phyloP scores from a whole-genome alignment of 2,888 invertebrate species.

The Ypsolopha scabrella region DNA sequence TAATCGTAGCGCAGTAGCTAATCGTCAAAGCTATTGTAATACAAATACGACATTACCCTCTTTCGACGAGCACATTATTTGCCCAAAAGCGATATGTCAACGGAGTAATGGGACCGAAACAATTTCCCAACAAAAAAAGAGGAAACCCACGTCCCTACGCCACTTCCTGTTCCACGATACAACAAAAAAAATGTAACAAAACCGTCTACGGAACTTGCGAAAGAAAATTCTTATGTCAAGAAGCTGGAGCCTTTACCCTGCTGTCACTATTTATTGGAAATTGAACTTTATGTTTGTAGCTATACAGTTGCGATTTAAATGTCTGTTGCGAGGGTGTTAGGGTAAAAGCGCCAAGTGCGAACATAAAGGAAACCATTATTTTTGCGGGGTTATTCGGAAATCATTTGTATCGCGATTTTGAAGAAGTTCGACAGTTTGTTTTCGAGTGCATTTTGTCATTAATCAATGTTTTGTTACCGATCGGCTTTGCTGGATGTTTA shows the following conservation, averaged over 20 bases:
- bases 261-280: conserved; percentile 11
- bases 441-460: conserved; percentile 69
- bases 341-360: conserved; percentile 16
- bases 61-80: conserved; percentile 44
- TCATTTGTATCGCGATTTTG: conserved; percentile 68
- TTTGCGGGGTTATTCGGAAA: conserved; percentile 57
- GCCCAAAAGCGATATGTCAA: conserved; percentile 55
- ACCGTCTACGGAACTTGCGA: conserved; percentile 23
- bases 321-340: conserved; percentile 17
- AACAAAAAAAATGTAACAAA: conserved; percentile 55
- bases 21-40: conserved; percentile 27
- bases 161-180: conserved; percentile 55
- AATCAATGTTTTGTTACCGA: conserved; percentile 65
- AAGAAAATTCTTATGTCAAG: conserved; percentile 43
- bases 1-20: no score
- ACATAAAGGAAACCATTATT: conserved; percentile 66
- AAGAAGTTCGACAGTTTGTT: conserved; percentile 71
- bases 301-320: conserved; percentile 16
- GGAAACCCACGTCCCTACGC: conserved; percentile 63
- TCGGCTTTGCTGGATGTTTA: conserved; percentile 32
- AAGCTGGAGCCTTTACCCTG: conserved; percentile 35
- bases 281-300: background rate
- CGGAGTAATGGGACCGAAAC: conserved; percentile 68
- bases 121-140: conserved; percentile 65
- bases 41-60: conserved; percentile 32